Evolutionary conservation across 2,113 vertebrate genomes (phyloP).

Genomic region (Choloepus hoffmanni): DNA sequence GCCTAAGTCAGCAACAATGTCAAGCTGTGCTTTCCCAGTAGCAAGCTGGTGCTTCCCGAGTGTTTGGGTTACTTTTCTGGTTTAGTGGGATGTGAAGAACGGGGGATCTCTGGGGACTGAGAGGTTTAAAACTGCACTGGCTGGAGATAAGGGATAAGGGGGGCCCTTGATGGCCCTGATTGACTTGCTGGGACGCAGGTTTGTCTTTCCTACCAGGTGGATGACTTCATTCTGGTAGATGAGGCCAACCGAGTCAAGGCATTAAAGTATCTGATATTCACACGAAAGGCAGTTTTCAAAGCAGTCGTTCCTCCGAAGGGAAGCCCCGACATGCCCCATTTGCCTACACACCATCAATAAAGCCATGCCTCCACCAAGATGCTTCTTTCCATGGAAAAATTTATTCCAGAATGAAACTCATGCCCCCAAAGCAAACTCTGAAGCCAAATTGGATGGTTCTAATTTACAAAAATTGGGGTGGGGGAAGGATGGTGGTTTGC

Average conservation of each 20-base stretch:
- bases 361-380: neutral
- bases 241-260: slow-evolving; percentile 93
- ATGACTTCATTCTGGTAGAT: slow-evolving; percentile 96
- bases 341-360: slow-evolving; percentile 75
- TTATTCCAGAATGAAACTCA: neutral
- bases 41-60: slow-evolving; percentile 77
- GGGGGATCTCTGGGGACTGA: slow-evolving; percentile 91
- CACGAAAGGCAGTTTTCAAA: slow-evolving; percentile 89
- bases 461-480: slow-evolving; percentile 15
- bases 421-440: neutral
- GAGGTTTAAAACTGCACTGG: slow-evolving; percentile 91
- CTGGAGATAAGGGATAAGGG: slow-evolving; percentile 89
- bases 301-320: slow-evolving; percentile 83
- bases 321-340: slow-evolving; percentile 84
- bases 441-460: slow-evolving; percentile 27
- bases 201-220: slow-evolving; percentile 93
- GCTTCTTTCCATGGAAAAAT: neutral
- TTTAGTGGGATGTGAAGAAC: slow-evolving; percentile 90
- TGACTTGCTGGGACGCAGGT: slow-evolving; percentile 94
- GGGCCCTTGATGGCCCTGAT: slow-evolving; percentile 92
- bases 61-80: slow-evolving; percentile 87
- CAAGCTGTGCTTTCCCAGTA: slow-evolving; percentile 88
- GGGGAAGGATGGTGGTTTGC: rapidly evolving
- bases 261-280: slow-evolving; percentile 93
- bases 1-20: slow-evolving; percentile 88